Evolutionary conservation across 92 coral and sea anemone species (phyloP), one percentile per base, ranked within the genome.

Genomic region (Pocillopora meandrina): DNA sequence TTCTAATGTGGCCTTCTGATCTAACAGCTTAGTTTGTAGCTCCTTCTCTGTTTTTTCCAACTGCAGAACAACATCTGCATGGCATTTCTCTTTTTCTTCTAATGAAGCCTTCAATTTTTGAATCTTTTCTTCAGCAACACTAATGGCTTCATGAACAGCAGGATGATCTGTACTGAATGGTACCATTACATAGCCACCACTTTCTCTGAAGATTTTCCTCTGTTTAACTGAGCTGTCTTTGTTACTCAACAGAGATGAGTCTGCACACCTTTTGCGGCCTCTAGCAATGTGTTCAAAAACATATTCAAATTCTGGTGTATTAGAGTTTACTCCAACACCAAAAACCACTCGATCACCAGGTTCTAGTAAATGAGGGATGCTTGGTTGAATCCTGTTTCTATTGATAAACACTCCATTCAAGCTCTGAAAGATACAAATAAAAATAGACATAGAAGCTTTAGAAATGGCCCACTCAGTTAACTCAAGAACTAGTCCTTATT

Each of bases 401-500:
- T 97, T 97, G 70, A 94, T 85, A 36, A 89, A 95, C 34, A 97
- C 99, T 74, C 99, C 99, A 91, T 97, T 97, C 65, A 97, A 82
- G 76, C 99, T 97, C 99, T 97, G 91, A 49, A 83, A 90, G 52
- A 42, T 19, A 68, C 55, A 77, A 82, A 78, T 58, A 1, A 60
- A 47, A 59, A 72, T 26, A 83, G 34, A 68, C 9, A 31, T 16
- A 71, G 3, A 34, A 73, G 11, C 18, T 20, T 20, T 49, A 19
- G 17, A 10, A 1, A 21, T 26, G 18, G 42, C 21, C 20, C 33
- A 11, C 9, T n/a, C n/a, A 57, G 56, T 1, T 12, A 26, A 9
- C 13, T 66, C 52, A 7, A 42, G 31, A 26, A 26, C 31, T 26
- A 26, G 52, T 42, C 8, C 52, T 42, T 2, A 42, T 42, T 42